A percentile compares a stretch with the other conserved stretches of the same genome.
Conservation (phyloP, 2,113 vertebrate species). For the Myiagra hebetior region DNA sequence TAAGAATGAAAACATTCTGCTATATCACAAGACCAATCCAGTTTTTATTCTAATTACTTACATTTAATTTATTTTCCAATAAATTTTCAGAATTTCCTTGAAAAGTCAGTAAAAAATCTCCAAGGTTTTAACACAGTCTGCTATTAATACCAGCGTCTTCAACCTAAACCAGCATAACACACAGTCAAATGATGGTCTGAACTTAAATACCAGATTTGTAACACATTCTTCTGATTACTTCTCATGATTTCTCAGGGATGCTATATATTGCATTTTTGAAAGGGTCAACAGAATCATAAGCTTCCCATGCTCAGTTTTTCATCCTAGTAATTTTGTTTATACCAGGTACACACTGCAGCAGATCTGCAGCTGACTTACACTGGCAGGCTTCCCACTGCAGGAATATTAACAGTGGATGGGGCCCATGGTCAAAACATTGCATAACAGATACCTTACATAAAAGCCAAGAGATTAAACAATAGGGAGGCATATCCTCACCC, state of each 20-base stretch:
- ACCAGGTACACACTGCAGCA: background rate
- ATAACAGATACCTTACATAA: background rate
- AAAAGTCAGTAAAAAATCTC: background rate
- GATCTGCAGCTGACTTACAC: background rate
- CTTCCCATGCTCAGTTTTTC: background rate
- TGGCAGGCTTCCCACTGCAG: background rate
- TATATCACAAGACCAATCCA: background rate
- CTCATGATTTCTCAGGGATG: background rate
- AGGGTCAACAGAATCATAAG: constrained; percentile 29
- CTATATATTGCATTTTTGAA: background rate
- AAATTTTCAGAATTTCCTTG: background rate
- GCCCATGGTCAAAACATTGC: background rate
- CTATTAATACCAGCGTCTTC: background rate
- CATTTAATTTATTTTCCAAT: background rate
- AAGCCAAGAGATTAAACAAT: background rate
- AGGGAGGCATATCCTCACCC: background rate
- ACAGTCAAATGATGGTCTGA: background rate
- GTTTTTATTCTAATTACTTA: background rate
- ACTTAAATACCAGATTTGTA: constrained; percentile 52
- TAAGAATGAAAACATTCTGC: background rate
- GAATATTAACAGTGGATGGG: background rate
- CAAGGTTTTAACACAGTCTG: background rate
- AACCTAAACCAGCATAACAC: background rate
- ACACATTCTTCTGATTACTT: constrained; percentile 37
- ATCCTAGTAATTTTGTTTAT: background rate